Conservation (phyloP, 2,888 invertebrate species). For the Zygogramma bicolorata region DNA sequence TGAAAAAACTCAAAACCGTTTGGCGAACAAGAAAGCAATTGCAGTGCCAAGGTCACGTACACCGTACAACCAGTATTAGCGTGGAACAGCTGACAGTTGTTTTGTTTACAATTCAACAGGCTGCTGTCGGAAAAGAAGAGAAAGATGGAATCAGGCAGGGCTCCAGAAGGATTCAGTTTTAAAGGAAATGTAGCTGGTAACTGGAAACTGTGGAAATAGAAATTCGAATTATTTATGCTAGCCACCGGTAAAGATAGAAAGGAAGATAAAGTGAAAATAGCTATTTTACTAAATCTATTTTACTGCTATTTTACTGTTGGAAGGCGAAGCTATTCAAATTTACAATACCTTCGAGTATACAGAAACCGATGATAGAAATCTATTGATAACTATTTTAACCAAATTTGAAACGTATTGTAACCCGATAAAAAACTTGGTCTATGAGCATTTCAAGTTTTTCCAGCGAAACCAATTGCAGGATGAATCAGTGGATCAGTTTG, state of each 20-base stretch:
- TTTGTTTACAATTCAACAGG: too few species aligned
- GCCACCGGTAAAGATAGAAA: conserved; percentile 11
- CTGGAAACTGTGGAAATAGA: conserved; percentile 26
- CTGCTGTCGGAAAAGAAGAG: too few species aligned
- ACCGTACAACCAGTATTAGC: too few species aligned
- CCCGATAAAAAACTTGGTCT: conserved; percentile 42
- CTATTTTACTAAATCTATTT: conserved; percentile 17
- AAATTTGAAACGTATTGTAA: conserved; percentile 43
- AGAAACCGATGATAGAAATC: conserved; percentile 4
- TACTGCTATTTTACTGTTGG: too few species aligned
- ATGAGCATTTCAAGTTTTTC: conserved; percentile 47
- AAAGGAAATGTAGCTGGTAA: not conserved
- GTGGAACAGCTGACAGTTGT: too few species aligned
- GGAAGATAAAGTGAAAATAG: conserved; percentile 21
- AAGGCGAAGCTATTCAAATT: conserved; percentile 25
- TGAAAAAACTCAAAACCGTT: too few species aligned
- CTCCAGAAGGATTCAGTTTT: too few species aligned
- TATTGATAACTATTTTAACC: conserved; percentile 26
- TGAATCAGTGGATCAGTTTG: conserved; percentile 41
- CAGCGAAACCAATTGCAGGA: conserved; percentile 37
- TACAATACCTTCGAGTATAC: conserved; percentile 33
- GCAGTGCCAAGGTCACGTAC: too few species aligned
- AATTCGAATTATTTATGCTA: conserved; percentile 18
- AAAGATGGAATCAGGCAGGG: too few species aligned
- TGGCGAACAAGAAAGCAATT: too few species aligned